A percentile compares a stretch with the other conserved stretches of the same genome.
Evolutionary conservation across 2,888 invertebrate species (phyloP).

Genomic region (Xylota segnis): DNA sequence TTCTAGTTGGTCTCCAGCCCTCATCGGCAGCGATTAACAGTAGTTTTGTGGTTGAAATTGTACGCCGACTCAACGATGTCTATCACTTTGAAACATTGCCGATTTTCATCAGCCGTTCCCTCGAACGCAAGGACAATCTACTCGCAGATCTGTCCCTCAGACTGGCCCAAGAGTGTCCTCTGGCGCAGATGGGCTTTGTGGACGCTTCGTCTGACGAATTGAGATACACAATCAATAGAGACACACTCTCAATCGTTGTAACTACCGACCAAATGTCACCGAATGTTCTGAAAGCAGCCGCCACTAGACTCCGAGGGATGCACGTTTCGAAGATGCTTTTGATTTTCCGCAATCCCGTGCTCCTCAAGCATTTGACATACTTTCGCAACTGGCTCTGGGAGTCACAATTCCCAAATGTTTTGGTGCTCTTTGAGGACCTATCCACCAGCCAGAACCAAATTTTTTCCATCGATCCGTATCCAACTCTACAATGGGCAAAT

Average conservation of each 20-base stretch:
- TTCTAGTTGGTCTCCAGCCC: background rate
- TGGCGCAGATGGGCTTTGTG: conserved; percentile 52
- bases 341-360: conserved; percentile 28
- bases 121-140: background rate
- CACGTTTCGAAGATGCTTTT: conserved; percentile 43
- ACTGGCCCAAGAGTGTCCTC: background rate
- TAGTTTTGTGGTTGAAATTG: conserved; percentile 37
- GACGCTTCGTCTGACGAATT: background rate
- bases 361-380: conserved; percentile 8
- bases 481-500: conserved; percentile 38
- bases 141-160: conserved; percentile 21
- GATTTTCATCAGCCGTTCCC: conserved; percentile 29
- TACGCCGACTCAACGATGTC: conserved; percentile 15
- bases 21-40: conserved; percentile 28
- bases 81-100: conserved; percentile 34
- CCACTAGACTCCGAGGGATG: conserved; percentile 44
- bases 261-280: conserved; percentile 36
- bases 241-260: conserved; percentile 30
- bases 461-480: conserved; percentile 51
- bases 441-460: conserved; percentile 26
- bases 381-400: conserved; percentile 53
- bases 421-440: conserved; percentile 47
- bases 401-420: conserved; percentile 27
- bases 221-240: conserved; percentile 6
- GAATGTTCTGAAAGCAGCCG: conserved; percentile 17